Evolutionary conservation across 1,140 invertebrate species (phyloP).

Genomic region (Lordiphosa stackelbergi): DNA sequence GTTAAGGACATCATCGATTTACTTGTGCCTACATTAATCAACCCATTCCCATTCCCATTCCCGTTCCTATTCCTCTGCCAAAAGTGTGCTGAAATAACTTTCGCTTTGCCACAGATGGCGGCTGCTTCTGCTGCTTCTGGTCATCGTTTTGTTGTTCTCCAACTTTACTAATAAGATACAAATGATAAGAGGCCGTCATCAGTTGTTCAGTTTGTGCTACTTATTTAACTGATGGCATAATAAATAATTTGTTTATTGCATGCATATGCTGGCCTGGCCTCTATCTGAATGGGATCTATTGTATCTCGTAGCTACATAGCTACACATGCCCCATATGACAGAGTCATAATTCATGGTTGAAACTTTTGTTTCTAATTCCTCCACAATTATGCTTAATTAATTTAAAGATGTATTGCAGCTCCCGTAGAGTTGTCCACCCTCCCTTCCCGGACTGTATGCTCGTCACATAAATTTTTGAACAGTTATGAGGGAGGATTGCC

Average conservation of each 20-base stretch:
- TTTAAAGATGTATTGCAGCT: constrained; percentile 66
- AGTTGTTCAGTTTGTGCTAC: constrained; percentile 47
- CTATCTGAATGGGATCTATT: constrained; percentile 20
- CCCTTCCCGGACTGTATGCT: not conserved
- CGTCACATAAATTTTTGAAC: constrained; percentile 56
- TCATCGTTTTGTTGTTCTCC: constrained; percentile 43
- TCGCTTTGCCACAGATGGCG: no score
- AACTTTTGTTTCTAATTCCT: constrained; percentile 73
- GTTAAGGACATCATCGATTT: no score
- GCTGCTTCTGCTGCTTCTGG: constrained; percentile 13
- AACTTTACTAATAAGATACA: constrained; percentile 72
- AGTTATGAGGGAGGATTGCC: constrained; percentile 51
- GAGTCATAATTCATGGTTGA: constrained; percentile 57
- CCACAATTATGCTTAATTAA: constrained; percentile 74
- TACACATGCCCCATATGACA: constrained; percentile 25
- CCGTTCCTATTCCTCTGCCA: no score
- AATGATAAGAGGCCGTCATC: constrained; percentile 63
- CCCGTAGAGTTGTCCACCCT: constrained; percentile 6
- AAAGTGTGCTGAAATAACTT: no score
- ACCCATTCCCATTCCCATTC: no score
- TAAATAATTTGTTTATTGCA: constrained; percentile 75
- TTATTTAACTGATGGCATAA: constrained; percentile 67
- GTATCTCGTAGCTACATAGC: constrained; percentile 63
- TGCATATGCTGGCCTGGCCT: constrained; percentile 39
- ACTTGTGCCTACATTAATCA: no score